Base-by-base conservation (phyloP, 2,888 invertebrate genomes). In the Latrodectus hesperus region DNA sequence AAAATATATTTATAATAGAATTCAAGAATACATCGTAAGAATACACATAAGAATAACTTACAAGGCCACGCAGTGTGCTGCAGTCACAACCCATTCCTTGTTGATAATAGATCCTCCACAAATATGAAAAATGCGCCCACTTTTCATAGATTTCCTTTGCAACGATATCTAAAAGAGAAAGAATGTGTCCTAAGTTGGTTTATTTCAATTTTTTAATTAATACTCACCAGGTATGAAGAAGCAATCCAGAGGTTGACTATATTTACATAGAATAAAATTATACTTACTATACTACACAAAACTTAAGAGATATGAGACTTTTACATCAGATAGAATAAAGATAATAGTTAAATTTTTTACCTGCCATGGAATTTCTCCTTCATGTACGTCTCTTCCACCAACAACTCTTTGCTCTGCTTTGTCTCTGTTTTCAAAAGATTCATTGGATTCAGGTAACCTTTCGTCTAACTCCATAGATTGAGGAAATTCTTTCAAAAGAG, bases 31-130 rank as follows among this genome's bases (percentile, higher is more conserved):
- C 1, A 38, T 38, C 2, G 1, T 6, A 6, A 38, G 38, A 38
- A 38, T 6, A 38, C 38, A 38, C 4, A 38, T 38, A 0, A 68
- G 1, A 72, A 65, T 26, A 51, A 89, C 87, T 82, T 83, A 89
- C 89, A 88, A 72, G 26, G 87, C 88, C 26, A 90, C 89, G 72
- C 90, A 90, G 80, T 90, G 89, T 71, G 88, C 90, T 16, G 90
- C 90, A 49, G 90, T 89, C 9, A 90, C 74, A 12, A 90, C 87
- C 82, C 84, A 88, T 60, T 84, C 72, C 52, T 17, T 77, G 38
- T 79, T 82, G 26, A 89, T 76, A 9, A 89, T 78, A 8, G 88
- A 88, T 11, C 90, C 90, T 12, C 90, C 90, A 53, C 90, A 90
- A 8, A 89, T 89, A 12, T 89, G 89, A 71, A 81, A 89, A 53